A percentile compares a stretch with the other conserved stretches of the same genome.
Evolutionary conservation across 2,797 vertebrate species (phyloP).

Genomic region (Gambusia yucatana): DNA sequence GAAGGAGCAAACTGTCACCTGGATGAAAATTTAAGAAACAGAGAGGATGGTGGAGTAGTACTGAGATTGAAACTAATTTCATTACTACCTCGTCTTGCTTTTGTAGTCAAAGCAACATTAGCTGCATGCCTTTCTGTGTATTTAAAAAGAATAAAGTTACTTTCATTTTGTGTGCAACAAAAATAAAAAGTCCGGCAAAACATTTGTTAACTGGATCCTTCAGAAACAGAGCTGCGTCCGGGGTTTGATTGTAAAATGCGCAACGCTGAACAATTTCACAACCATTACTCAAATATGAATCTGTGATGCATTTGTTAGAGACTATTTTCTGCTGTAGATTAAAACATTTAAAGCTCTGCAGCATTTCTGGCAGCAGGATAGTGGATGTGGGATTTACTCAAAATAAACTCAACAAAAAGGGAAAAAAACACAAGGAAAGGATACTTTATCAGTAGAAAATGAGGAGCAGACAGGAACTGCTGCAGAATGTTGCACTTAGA

Average conservation of each 20-base stretch:
- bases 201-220: not conserved
- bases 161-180: not conserved
- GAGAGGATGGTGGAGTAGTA: not conserved
- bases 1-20: slow-evolving; percentile 96
- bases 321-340: not conserved
- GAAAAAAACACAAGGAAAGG: not conserved
- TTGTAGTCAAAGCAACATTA: not conserved
- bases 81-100: not conserved
- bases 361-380: not conserved
- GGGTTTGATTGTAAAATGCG: not conserved
- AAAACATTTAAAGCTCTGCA: not conserved
- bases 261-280: not conserved
- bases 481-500: not conserved
- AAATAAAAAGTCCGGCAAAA: not conserved
- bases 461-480: not conserved
- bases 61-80: not conserved
- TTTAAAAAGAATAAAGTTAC: not conserved
- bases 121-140: not conserved
- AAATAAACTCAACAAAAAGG: not conserved
- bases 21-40: not conserved
- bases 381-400: slow-evolving; percentile 2
- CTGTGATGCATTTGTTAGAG: not conserved
- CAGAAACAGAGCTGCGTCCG: not conserved
- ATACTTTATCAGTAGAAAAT: not conserved
- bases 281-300: not conserved